phyloP scores from a whole-genome alignment of 2,888 invertebrate species.

The Petrophora chlorosata region DNA sequence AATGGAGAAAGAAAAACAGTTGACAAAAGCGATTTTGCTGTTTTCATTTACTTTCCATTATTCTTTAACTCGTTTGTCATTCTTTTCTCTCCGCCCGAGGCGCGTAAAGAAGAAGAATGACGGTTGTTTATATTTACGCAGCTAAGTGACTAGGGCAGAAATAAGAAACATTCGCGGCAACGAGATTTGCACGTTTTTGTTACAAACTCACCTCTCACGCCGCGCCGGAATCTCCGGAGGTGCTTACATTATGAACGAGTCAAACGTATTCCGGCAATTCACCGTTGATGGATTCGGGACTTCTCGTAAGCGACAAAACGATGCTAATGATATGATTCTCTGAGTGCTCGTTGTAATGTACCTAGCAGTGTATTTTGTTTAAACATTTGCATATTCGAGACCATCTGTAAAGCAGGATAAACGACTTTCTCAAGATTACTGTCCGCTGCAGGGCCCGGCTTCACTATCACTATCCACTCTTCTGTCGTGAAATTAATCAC shows the following conservation, averaged over 20 bases:
- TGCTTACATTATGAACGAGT: conserved; percentile 30
- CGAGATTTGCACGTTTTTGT: conserved; percentile 53
- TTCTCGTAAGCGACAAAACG: conserved; percentile 21
- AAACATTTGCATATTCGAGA: conserved; percentile 26
- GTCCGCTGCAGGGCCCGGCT: conserved; percentile 43
- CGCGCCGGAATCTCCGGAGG: conserved; percentile 20
- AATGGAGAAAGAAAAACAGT: conserved; percentile 66
- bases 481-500: conserved; percentile 71
- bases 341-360: conserved; percentile 14
- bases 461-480: conserved; percentile 52
- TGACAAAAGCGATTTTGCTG: conserved; percentile 78
- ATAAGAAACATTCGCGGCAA: conserved; percentile 62
- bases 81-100: conserved; percentile 70
- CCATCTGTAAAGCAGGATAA: conserved; percentile 44
- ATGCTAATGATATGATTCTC: conserved; percentile 14
- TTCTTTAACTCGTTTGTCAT: conserved; percentile 80
- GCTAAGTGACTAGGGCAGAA: conserved; percentile 68
- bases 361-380: conserved; percentile 19
- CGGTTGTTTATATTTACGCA: conserved; percentile 75
- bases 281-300: conserved; percentile 20
- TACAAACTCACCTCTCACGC: conserved; percentile 33
- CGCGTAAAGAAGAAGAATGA: conserved; percentile 74
- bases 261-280: conserved; percentile 22
- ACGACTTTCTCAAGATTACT: conserved; percentile 45
- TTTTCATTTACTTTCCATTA: conserved; percentile 81